A percentile compares a stretch with the other conserved stretches of the same genome.
Evolutionary conservation across 2,113 vertebrate genomes (phyloP).

Genomic region (Calyptommatus sinebrachiatus): DNA sequence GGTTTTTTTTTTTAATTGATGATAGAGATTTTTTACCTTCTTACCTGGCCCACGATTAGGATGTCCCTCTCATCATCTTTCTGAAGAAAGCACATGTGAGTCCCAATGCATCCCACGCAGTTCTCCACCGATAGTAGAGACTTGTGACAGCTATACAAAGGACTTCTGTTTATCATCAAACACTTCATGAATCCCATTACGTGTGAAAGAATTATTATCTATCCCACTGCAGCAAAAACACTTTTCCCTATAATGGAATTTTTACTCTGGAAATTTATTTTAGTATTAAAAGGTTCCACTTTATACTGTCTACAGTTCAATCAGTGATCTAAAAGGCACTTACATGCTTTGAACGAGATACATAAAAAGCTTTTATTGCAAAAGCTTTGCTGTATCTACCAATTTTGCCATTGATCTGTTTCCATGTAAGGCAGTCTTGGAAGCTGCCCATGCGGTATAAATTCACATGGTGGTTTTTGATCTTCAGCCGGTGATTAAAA

Average conservation of each 20-base stretch:
- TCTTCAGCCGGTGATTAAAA: slow-evolving; percentile 66
- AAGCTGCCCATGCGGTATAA: slow-evolving; percentile 61
- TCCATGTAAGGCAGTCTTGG: slow-evolving; percentile 68
- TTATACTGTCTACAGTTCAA: slow-evolving; percentile 78
- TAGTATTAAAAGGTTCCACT: slow-evolving; percentile 80
- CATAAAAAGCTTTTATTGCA: slow-evolving; percentile 78
- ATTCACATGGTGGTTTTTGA: slow-evolving; percentile 60
- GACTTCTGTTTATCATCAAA: slow-evolving; percentile 79
- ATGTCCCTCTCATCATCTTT: slow-evolving; percentile 25
- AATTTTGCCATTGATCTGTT: slow-evolving; percentile 73
- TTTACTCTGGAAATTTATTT: slow-evolving; percentile 76
- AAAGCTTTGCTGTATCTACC: slow-evolving; percentile 73
- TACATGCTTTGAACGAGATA: slow-evolving; percentile 80
- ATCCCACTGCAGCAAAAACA: slow-evolving; percentile 66
- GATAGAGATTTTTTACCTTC: slow-evolving; percentile 19
- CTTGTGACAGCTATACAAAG: slow-evolving; percentile 50
- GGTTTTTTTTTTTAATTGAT: slow-evolving; percentile 33
- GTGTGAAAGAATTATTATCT: slow-evolving; percentile 76
- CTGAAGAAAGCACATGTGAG: slow-evolving; percentile 1
- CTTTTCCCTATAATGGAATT: slow-evolving; percentile 76
- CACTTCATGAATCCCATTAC: slow-evolving; percentile 73
- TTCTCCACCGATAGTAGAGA: slow-evolving; percentile 1
- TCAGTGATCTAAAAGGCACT: slow-evolving; percentile 82
- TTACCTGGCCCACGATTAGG: slow-evolving; percentile 2
- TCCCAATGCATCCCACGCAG: slow-evolving; percentile 12